These are phyloP conservation scores for Suncus etruscus DNA, from an alignment of 2,113 vertebrate species.

Conservation along the genomic window DNA sequence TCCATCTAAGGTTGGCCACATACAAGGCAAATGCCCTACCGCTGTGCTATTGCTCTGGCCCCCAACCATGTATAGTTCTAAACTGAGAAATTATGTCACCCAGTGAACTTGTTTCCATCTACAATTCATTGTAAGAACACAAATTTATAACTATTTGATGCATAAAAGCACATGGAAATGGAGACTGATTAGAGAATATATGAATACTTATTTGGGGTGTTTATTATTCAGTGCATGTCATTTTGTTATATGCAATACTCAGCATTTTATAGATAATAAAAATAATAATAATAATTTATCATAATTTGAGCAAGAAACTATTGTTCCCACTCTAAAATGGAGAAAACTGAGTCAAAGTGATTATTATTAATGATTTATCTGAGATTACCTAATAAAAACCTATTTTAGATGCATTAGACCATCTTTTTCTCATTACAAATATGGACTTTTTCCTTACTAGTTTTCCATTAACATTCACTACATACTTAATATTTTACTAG, in stretches of 20 bases:
- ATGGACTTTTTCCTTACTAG: not conserved
- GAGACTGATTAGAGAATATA: no score
- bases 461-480: not conserved
- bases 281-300: no score
- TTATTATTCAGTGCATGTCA: not conserved
- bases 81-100: not conserved
- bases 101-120: not conserved
- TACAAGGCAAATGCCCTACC: no score
- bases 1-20: no score
- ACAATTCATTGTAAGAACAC: not conserved
- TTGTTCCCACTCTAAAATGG: not conserved
- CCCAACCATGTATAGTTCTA: not conserved
- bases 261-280: not conserved
- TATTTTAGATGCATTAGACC: not conserved
- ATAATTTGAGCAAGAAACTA: no score
- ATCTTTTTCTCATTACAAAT: not conserved
- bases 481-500: not conserved
- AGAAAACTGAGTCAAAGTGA: not conserved
- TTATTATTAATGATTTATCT: not conserved
- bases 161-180: no score
- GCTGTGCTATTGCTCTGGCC: no score
- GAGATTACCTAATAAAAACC: not conserved
- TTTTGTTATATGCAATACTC: not conserved
- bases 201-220: not conserved
- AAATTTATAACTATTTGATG: not conserved